A percentile compares a stretch with the other conserved stretches of the same genome.
These are phyloP conservation scores for Lepidurus apus DNA, from an alignment of 1,140 invertebrate genomes.

Conservation along the genomic window DNA sequence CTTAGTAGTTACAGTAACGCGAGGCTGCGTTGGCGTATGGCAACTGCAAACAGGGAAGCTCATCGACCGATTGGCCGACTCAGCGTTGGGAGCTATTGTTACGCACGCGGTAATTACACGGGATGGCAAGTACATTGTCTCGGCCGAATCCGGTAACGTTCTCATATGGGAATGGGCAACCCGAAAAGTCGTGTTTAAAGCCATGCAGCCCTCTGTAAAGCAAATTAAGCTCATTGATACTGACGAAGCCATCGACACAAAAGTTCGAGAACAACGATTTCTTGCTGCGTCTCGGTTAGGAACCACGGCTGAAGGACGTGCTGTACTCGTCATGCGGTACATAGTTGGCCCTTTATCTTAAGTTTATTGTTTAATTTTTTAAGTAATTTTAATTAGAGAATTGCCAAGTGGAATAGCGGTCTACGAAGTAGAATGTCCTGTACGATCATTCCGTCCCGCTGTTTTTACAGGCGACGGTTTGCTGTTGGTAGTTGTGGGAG, in stretches of 20 bases:
- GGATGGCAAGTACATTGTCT: slow-evolving; percentile 75
- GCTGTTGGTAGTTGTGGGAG: slow-evolving; percentile 67
- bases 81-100: slow-evolving; percentile 87
- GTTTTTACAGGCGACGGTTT: slow-evolving; percentile 75
- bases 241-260: slow-evolving; percentile 45
- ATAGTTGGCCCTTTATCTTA: background rate
- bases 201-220: slow-evolving; percentile 75
- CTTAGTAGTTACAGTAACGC: slow-evolving; percentile 78
- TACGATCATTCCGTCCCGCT: slow-evolving; percentile 63
- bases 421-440: slow-evolving; percentile 73
- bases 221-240: slow-evolving; percentile 79
- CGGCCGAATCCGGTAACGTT: slow-evolving; percentile 86
- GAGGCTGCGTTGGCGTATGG: slow-evolving; percentile 93
- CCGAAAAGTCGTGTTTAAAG: slow-evolving; percentile 74
- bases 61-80: slow-evolving; percentile 79
- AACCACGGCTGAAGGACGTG: slow-evolving; percentile 30
- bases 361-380: background rate
- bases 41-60: slow-evolving; percentile 79
- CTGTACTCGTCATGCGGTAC: slow-evolving; percentile 32
- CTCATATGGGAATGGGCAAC: slow-evolving; percentile 86
- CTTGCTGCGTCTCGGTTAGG: slow-evolving; percentile 65
- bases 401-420: slow-evolving; percentile 60
- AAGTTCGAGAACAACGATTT: slow-evolving; percentile 54
- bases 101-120: slow-evolving; percentile 84
- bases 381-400: slow-evolving; percentile 29